Evolutionary conservation across 2,888 invertebrate species (phyloP).

Genomic region (Platynereis dumerilii): DNA sequence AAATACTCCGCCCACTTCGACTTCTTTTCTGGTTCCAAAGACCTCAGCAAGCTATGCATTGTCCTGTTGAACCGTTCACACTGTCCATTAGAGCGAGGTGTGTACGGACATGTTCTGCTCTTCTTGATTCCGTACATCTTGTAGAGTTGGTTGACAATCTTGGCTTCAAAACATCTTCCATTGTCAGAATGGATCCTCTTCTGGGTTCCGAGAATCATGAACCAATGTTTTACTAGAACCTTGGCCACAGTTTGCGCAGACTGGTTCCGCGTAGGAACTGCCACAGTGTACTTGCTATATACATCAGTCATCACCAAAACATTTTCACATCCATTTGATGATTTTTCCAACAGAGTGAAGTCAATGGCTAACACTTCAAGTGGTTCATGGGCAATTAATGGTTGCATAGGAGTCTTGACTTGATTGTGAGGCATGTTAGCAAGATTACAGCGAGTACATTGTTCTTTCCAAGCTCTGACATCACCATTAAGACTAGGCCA

Average conservation of each 20-base stretch:
- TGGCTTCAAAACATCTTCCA: slow-evolving; percentile 7
- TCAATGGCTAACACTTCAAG: neutral
- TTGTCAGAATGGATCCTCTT: neutral
- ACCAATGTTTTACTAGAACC: slow-evolving; percentile 1
- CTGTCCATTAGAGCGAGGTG: neutral
- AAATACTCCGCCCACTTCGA: neutral
- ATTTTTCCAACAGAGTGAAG: slow-evolving; percentile 1
- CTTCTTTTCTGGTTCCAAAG: neutral
- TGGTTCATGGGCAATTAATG: neutral
- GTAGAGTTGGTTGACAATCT: neutral
- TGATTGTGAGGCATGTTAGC: neutral
- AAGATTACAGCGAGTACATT: slow-evolving; percentile 1
- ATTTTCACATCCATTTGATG: neutral
- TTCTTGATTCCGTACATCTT: neutral
- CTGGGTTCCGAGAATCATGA: neutral
- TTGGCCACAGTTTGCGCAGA: neutral
- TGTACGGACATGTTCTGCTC: neutral
- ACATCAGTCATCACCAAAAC: slow-evolving; percentile 4
- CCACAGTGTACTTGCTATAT: neutral
- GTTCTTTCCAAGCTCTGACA: neutral
- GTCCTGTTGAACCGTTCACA: neutral
- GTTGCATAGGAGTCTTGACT: neutral
- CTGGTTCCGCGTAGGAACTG: neutral
- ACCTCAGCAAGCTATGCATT: neutral
- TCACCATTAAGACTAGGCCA: neutral